phyloP scores from a whole-genome alignment of 2,113 vertebrate genomes.

The Mesitornis unicolor region DNA sequence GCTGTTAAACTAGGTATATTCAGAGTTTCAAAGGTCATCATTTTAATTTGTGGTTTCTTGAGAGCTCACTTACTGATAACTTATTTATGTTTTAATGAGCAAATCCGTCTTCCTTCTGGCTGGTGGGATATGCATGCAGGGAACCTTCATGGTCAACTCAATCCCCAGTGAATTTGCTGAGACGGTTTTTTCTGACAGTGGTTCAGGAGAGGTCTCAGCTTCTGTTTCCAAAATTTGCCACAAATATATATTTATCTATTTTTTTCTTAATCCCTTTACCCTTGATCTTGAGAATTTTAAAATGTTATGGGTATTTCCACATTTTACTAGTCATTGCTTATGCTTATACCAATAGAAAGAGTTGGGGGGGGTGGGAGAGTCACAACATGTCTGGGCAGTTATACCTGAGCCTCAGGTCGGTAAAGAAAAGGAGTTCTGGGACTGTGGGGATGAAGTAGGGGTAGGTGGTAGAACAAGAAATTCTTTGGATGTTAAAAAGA shows the following conservation, averaged over 20 bases:
- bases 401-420: neutral
- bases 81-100: neutral
- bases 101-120: neutral
- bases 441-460: neutral
- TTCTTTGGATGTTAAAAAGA: neutral
- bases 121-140: neutral
- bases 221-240: neutral
- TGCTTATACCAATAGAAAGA: neutral
- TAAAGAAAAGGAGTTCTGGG: neutral
- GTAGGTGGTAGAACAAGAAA: neutral
- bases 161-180: neutral
- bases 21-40: neutral
- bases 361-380: accelerated
- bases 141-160: neutral
- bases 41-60: constrained; percentile 21
- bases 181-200: neutral
- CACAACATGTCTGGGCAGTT: neutral
- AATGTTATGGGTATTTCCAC: neutral
- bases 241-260: neutral
- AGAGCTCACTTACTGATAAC: constrained; percentile 19
- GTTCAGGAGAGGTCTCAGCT: neutral
- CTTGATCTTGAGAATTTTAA: neutral
- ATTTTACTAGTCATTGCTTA: neutral
- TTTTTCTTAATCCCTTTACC: neutral
- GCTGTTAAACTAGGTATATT: constrained; percentile 10